Percentiles rank a stretch among this genome's conserved stretches.
These are phyloP conservation scores for Antheraea pernyi DNA, from an alignment of 1,140 invertebrate genomes.

Conservation along the genomic window DNA sequence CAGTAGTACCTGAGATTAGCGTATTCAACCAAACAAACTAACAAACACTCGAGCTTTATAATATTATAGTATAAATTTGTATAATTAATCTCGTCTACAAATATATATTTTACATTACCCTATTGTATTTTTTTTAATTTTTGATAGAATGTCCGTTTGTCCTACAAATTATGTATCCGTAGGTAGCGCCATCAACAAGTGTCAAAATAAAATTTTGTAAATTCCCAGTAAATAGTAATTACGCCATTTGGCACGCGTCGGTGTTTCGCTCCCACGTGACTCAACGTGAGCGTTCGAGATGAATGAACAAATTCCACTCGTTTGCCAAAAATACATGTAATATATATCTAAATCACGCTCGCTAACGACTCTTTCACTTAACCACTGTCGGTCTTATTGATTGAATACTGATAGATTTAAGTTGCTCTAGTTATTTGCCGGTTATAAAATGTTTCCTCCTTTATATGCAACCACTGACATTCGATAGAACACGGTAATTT, in stretches of 20 bases:
- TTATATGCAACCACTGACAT: not conserved
- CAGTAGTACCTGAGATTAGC: too few species aligned
- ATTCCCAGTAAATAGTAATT: not conserved
- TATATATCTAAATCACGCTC: not conserved
- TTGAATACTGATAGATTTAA: not conserved
- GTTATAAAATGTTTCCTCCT: not conserved
- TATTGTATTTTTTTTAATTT: too few species aligned
- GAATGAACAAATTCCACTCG: slow-evolving; percentile 16
- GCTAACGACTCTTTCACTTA: not conserved
- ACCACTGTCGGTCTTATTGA: not conserved
- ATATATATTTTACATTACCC: too few species aligned
- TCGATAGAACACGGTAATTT: not conserved
- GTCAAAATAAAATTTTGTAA: not conserved
- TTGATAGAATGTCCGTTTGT: too few species aligned
- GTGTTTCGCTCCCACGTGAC: slow-evolving; percentile 10
- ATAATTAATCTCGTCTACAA: too few species aligned
- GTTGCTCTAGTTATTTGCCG: not conserved
- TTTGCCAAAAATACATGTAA: slow-evolving; percentile 18
- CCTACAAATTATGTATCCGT: not conserved
- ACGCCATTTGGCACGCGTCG: not conserved
- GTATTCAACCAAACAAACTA: too few species aligned
- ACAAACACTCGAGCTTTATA: too few species aligned
- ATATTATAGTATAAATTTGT: too few species aligned
- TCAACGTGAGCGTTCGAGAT: slow-evolving; percentile 13
- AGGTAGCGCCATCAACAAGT: not conserved